Conservation (phyloP, 2,797 vertebrate species). For the Sebastiscus albofasciatus region DNA sequence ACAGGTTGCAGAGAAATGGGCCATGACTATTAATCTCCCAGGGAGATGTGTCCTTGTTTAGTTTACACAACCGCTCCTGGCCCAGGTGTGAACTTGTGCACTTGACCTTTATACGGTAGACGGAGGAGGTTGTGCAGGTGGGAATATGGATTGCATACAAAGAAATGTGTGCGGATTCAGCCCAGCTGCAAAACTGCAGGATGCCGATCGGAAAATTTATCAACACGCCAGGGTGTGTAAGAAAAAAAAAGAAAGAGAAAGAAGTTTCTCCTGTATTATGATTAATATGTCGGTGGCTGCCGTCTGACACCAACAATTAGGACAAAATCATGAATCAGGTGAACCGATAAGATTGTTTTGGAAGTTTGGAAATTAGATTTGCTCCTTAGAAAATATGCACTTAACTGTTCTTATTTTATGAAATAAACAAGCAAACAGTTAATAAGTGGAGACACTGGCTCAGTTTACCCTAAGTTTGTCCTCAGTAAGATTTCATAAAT, state of each 20-base stretch:
- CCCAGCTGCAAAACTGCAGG: constrained; percentile 12
- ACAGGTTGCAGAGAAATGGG: constrained; percentile 70
- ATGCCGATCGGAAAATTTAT: background rate
- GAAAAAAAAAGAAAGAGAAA: background rate
- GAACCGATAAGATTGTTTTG: background rate
- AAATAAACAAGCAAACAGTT: constrained; percentile 17
- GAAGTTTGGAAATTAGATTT: background rate
- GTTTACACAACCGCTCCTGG: constrained; percentile 45
- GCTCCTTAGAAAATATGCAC: background rate
- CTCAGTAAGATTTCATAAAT: constrained; percentile 40
- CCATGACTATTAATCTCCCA: constrained; percentile 70
- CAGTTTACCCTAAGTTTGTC: constrained; percentile 32
- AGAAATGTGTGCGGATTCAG: constrained; percentile 12
- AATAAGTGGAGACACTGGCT: constrained; percentile 7
- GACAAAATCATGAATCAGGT: background rate
- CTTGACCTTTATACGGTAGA: constrained; percentile 53
- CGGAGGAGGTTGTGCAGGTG: constrained; percentile 38
- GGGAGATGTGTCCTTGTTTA: constrained; percentile 65
- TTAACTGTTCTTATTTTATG: background rate
- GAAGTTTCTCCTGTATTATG: background rate
- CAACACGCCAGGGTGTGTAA: background rate
- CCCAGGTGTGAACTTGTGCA: constrained; percentile 67
- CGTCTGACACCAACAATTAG: background rate
- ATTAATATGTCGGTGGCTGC: background rate
- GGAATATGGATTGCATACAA: constrained; percentile 35